Conservation (phyloP, 2,113 vertebrate species). For the Loxodonta africana region DNA sequence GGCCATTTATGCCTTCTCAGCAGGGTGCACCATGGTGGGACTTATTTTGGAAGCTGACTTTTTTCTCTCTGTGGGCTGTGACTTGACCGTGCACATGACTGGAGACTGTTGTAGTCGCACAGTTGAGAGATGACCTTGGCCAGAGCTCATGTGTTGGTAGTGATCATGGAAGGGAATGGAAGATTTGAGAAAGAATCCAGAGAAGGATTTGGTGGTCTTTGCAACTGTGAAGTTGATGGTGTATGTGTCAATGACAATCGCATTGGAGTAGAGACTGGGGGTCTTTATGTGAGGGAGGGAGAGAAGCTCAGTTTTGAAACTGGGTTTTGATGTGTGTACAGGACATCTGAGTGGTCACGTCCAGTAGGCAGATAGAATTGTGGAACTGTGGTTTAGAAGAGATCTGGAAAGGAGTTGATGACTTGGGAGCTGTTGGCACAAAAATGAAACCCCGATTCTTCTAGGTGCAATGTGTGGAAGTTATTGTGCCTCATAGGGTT, state of each 20-base stretch:
- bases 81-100: neutral
- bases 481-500: too few relatives aligned
- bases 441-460: neutral
- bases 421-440: neutral
- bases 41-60: neutral
- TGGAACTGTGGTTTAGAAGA: neutral
- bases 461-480: neutral
- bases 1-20: neutral
- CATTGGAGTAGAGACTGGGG: too few relatives aligned
- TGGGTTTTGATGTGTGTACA: fast-evolving
- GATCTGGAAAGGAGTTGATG: neutral
- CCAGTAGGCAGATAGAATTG: neutral
- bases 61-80: neutral
- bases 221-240: neutral
- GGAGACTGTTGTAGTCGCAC: too few relatives aligned
- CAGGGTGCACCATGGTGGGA: neutral
- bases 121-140: neutral
- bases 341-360: neutral
- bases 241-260: neutral
- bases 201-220: neutral
- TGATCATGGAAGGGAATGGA: fast-evolving
- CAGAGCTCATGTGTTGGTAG: neutral
- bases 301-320: neutral
- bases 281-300: fast-evolving
- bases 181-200: neutral